These are phyloP conservation scores for Elaeidobius kamerunicus DNA, from an alignment of 2,888 invertebrate genomes.

Conservation along the genomic window DNA sequence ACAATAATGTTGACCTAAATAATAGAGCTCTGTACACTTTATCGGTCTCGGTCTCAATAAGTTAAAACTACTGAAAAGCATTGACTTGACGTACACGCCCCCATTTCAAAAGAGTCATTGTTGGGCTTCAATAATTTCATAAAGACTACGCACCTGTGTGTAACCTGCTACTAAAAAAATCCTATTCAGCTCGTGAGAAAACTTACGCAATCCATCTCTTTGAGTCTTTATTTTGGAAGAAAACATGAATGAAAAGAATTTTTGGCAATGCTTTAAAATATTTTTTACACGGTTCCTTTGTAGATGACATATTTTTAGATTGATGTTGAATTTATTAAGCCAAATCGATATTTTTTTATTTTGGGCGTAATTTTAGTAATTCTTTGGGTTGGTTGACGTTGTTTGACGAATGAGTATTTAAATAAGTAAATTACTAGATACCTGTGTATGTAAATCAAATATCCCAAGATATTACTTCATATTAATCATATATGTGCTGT, in stretches of 20 bases:
- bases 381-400: neutral
- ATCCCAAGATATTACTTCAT: no score
- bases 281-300: slow-evolving; percentile 13
- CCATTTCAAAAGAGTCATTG: slow-evolving; percentile 27
- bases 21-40: slow-evolving; percentile 11
- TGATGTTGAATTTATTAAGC: slow-evolving; percentile 14
- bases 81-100: slow-evolving; percentile 35
- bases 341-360: slow-evolving; percentile 2
- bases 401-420: no score
- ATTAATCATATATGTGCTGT: no score
- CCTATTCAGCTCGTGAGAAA: slow-evolving; percentile 36
- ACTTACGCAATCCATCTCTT: slow-evolving; percentile 35
- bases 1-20: slow-evolving; percentile 10
- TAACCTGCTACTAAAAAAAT: slow-evolving; percentile 35
- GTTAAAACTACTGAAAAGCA: slow-evolving; percentile 23
- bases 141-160: slow-evolving; percentile 30
- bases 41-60: slow-evolving; percentile 10
- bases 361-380: neutral
- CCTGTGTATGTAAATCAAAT: neutral
- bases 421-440: no score
- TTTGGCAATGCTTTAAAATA: slow-evolving; percentile 23
- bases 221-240: slow-evolving; percentile 18
- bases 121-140: slow-evolving; percentile 25
- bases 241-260: slow-evolving; percentile 24
- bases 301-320: slow-evolving; percentile 25